Conservation (phyloP, 2,797 vertebrate species). For the Jordanella pulchra region DNA sequence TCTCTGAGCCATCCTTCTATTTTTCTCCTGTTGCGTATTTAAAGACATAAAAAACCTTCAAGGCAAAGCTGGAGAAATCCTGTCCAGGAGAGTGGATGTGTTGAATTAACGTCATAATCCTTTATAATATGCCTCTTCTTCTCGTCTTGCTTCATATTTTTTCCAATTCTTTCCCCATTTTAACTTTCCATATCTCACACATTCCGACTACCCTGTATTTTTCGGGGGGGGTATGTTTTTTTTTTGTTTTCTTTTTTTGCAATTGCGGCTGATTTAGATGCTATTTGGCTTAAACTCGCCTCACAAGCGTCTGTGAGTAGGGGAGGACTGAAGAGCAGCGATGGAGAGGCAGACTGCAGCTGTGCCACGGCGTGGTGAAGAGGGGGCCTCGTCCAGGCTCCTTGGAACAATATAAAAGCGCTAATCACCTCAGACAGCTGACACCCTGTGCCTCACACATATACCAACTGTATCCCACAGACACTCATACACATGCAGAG, state of each 20-base stretch:
- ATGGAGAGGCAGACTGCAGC: constrained; percentile 76
- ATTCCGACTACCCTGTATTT: constrained; percentile 7
- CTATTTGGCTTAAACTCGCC: constrained; percentile 24
- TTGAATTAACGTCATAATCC: constrained; percentile 68
- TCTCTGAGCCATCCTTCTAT: constrained; percentile 34
- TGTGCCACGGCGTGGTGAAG: constrained; percentile 69
- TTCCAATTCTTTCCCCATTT: constrained; percentile 11
- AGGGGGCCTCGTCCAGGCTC: constrained; percentile 73
- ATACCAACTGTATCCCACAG: constrained; percentile 46
- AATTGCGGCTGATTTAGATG: constrained; percentile 35
- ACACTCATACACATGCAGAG: constrained; percentile 51
- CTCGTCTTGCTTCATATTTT: constrained; percentile 17
- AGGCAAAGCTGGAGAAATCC: constrained; percentile 67
- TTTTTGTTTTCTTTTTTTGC: too few species aligned
- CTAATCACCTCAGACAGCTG: constrained; percentile 80
- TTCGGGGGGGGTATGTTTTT: too few species aligned
- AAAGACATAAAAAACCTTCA: constrained; percentile 57
- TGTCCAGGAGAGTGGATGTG: constrained; percentile 46
- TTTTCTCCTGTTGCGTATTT: constrained; percentile 61
- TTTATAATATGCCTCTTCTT: constrained; percentile 55
- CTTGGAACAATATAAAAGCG: constrained; percentile 79
- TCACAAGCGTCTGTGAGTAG: constrained; percentile 48
- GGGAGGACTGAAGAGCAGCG: constrained; percentile 60
- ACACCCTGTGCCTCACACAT: constrained; percentile 73
- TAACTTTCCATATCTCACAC: constrained; percentile 17